phyloP scores from a whole-genome alignment of 2,888 invertebrate genomes.

The Drosophila nr. perissopoda region DNA sequence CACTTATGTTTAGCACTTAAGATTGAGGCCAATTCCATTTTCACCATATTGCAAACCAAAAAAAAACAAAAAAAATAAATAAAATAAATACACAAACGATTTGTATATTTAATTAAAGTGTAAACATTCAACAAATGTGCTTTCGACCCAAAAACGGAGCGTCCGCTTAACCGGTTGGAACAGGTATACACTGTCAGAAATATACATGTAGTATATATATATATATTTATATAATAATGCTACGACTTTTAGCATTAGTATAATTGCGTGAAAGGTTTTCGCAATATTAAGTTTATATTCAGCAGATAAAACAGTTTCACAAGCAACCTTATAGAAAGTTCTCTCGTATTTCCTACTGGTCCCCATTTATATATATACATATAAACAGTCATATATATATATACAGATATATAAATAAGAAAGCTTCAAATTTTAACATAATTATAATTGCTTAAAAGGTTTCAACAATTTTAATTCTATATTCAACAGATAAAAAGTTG shows the following conservation, averaged over 20 bases:
- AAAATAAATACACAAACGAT: constrained; percentile 3
- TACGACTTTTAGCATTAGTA: not conserved
- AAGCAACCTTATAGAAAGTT: not conserved
- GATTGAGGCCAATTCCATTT: constrained; percentile 41
- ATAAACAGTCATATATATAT: not conserved
- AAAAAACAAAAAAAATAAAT: constrained; percentile 6
- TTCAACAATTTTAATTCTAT: not conserved
- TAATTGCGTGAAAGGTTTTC: not conserved
- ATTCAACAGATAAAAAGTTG: not conserved
- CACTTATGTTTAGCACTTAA: constrained; percentile 38
- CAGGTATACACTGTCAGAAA: not conserved
- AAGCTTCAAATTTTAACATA: not conserved
- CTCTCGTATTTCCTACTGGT: not conserved
- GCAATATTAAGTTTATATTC: not conserved
- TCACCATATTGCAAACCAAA: constrained; percentile 38
- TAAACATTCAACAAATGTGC: constrained; percentile 21
- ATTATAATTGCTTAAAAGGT: not conserved
- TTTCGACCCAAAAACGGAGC: not conserved
- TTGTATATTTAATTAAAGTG: constrained; percentile 52
- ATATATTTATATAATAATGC: not conserved
- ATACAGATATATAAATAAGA: not conserved
- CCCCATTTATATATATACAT: not conserved
- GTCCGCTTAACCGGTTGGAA: constrained; percentile 12
- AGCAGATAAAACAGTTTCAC: not conserved
- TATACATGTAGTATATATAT: not conserved